Percentiles rank a stretch among this genome's conserved stretches.
Evolutionary conservation across 2,888 invertebrate genomes (phyloP).

Genomic region (Habrosyne pyritoides): DNA sequence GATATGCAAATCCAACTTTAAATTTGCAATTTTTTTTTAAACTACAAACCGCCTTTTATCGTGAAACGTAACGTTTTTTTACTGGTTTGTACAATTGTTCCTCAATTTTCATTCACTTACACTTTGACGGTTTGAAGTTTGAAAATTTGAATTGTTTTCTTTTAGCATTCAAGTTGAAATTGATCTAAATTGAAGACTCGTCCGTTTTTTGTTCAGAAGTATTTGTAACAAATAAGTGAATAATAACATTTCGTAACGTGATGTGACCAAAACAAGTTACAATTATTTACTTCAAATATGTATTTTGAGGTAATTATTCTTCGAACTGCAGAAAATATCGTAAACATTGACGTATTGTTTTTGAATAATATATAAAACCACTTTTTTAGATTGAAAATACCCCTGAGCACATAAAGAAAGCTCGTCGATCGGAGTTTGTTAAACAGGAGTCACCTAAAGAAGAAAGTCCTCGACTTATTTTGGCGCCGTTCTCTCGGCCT

Average conservation of each 20-base stretch:
- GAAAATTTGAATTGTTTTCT: conserved; percentile 28
- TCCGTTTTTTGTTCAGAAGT: neutral
- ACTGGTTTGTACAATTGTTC: too few species aligned
- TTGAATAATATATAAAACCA: neutral
- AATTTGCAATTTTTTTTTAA: too few species aligned
- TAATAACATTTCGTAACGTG: neutral
- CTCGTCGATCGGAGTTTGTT: conserved; percentile 59
- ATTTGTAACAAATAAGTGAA: neutral
- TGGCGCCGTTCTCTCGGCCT: conserved; percentile 87
- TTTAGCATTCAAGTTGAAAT: conserved; percentile 13
- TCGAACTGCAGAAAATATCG: neutral
- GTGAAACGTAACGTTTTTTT: too few species aligned
- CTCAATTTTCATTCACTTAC: too few species aligned
- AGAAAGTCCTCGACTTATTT: conserved; percentile 77
- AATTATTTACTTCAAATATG: neutral
- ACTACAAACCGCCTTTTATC: too few species aligned
- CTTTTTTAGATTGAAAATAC: conserved; percentile 74
- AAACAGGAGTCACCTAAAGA: conserved; percentile 60
- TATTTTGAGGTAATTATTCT: conserved; percentile 58
- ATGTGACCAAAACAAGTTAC: neutral
- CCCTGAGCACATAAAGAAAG: conserved; percentile 67
- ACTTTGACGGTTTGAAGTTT: conserved; percentile 14
- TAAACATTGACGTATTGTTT: neutral
- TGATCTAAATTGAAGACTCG: neutral
- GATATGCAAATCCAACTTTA: too few species aligned